phyloP scores from a whole-genome alignment of 2,888 invertebrate genomes.

The Linyphia triangularis region DNA sequence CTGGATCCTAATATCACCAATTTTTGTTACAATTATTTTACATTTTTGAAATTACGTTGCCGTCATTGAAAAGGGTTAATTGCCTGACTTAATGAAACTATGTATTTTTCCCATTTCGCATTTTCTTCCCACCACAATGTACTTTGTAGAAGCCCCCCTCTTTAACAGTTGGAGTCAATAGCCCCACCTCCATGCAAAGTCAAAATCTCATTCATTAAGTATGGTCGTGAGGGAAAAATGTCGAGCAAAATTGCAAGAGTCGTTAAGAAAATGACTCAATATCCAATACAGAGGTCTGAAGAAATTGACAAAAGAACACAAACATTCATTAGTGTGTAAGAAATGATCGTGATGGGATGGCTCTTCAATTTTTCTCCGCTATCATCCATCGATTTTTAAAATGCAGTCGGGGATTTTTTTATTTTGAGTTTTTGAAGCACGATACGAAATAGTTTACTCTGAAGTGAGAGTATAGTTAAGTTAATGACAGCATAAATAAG shows the following conservation, averaged over 20 bases:
- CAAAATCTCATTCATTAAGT: constrained; percentile 22
- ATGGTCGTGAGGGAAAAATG: background rate
- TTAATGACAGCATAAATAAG: background rate
- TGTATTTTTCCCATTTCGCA: too few species aligned
- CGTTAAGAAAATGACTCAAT: background rate
- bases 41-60: too few species aligned
- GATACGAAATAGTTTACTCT: background rate
- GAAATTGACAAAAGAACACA: constrained; percentile 26
- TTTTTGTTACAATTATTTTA: too few species aligned
- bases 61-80: too few species aligned
- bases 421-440: background rate
- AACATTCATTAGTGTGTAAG: background rate
- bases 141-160: constrained; percentile 8
- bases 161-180: constrained; percentile 56
- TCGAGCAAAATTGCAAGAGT: constrained; percentile 12
- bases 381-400: background rate
- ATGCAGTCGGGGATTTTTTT: background rate
- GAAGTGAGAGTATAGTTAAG: background rate
- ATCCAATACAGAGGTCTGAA: background rate
- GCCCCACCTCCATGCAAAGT: constrained; percentile 1
- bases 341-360: background rate
- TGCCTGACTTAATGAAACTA: too few species aligned
- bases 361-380: background rate
- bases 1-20: too few species aligned
- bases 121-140: background rate